Conservation (phyloP, 2,797 vertebrate species). For the Neostethus bicornis region DNA sequence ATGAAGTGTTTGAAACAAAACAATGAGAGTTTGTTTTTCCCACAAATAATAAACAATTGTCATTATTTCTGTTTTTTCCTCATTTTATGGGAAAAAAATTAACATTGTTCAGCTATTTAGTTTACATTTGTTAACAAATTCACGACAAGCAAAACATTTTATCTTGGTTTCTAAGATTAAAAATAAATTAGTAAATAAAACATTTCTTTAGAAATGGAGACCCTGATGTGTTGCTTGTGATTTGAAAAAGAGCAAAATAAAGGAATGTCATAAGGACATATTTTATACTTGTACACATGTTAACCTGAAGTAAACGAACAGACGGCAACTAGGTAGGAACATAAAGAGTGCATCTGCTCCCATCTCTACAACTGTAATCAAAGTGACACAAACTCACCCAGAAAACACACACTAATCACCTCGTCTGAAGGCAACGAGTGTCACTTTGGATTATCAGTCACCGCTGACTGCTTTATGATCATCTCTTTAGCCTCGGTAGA, state of each 20-base stretch:
- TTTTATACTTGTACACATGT: constrained; percentile 11
- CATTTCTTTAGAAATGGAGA: constrained; percentile 20
- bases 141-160: too few species aligned
- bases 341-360: constrained; percentile 56
- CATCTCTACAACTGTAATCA: constrained; percentile 62
- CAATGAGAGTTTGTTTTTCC: too few species aligned
- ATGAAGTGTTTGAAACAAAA: too few species aligned
- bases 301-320: constrained; percentile 32
- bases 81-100: too few species aligned
- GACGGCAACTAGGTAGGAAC: constrained; percentile 45
- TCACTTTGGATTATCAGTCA: constrained; percentile 73
- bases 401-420: constrained; percentile 68
- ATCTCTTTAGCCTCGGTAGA: constrained; percentile 70
- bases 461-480: constrained; percentile 70
- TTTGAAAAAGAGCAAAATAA: constrained; percentile 45
- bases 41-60: too few species aligned
- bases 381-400: constrained; percentile 68
- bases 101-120: too few species aligned
- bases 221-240: constrained; percentile 16
- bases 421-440: constrained; percentile 62
- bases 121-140: too few species aligned
- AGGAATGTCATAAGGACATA: constrained; percentile 24
- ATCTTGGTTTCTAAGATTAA: too few species aligned
- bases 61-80: too few species aligned
- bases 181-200: too few species aligned